phyloP scores from a whole-genome alignment of 1,140 invertebrate genomes.

The Harlomillsia oculata region DNA sequence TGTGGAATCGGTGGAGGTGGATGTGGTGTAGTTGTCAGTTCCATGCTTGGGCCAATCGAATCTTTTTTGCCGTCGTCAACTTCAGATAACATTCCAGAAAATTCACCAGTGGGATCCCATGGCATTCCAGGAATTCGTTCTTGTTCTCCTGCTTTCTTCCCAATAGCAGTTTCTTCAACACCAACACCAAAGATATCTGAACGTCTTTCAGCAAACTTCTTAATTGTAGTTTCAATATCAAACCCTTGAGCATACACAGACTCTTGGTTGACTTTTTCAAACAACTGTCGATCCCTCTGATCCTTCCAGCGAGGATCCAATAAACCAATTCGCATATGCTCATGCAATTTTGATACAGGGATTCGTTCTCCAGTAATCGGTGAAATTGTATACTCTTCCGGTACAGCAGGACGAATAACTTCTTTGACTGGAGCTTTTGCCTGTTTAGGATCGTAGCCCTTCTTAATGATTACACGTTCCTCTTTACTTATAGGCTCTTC shows the following conservation, averaged over 20 bases:
- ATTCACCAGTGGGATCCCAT: conserved; percentile 30
- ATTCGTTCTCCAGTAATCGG: conserved; percentile 97
- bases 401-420: conserved; percentile 47
- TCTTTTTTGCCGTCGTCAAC: conserved; percentile 27
- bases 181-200: conserved; percentile 99
- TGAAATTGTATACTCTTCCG: conserved; percentile 90
- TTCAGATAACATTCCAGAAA: conserved; percentile 1
- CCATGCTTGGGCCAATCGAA: conserved; percentile 26
- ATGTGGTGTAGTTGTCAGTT: conserved; percentile 1
- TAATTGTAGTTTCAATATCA: conserved; percentile 89
- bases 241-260: conserved; percentile 74
- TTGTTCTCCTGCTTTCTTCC: conserved; percentile 96
- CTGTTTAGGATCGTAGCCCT: conserved; percentile 92
- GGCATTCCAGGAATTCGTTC: conserved; percentile 61
- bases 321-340: conserved; percentile 94
- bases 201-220: conserved; percentile 91
- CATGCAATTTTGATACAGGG: conserved; percentile 89
- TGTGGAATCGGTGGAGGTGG: conserved; percentile 42
- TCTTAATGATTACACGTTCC: conserved; percentile 73
- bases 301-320: conserved; percentile 97
- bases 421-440: conserved; percentile 45
- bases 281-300: conserved; percentile 77
- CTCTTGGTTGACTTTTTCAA: conserved; percentile 74
- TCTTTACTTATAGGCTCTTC: conserved; percentile 78
- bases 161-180: conserved; percentile 95